These are phyloP conservation scores for Erinaceus europaeus DNA, from an alignment of 2,113 vertebrate species.

Conservation along the genomic window DNA sequence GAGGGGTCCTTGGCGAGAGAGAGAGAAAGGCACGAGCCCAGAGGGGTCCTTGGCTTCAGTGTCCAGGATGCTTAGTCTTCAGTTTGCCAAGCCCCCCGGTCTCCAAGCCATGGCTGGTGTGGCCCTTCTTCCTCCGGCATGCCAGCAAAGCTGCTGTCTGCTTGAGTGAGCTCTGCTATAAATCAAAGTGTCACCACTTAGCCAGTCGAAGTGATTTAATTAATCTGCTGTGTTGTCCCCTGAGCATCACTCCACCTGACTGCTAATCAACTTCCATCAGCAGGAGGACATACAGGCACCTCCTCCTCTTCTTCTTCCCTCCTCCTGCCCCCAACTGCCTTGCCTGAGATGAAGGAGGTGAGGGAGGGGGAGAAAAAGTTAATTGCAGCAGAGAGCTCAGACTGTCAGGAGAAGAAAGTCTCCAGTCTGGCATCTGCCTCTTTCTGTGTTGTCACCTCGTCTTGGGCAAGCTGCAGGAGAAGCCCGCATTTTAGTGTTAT, in stretches of 20 bases:
- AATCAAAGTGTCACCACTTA: conserved; percentile 87
- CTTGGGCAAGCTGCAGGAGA: conserved; percentile 46
- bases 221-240: conserved; percentile 80
- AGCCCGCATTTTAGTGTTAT: conserved; percentile 41
- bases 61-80: conserved; percentile 27
- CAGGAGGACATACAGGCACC: conserved; percentile 68
- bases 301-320: no score
- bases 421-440: conserved; percentile 69
- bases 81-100: background rate
- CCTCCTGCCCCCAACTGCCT: conserved; percentile 36
- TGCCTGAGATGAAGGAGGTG: conserved; percentile 66
- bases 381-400: conserved; percentile 70
- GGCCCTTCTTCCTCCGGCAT: conserved; percentile 72
- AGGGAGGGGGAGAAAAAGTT: conserved; percentile 59
- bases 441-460: conserved; percentile 35
- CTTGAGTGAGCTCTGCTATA: conserved; percentile 82
- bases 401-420: conserved; percentile 70
- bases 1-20: no score
- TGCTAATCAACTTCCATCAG: conserved; percentile 85
- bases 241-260: conserved; percentile 81
- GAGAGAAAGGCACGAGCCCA: background rate
- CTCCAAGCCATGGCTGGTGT: conserved; percentile 70
- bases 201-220: conserved; percentile 85
- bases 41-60: background rate
- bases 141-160: conserved; percentile 79